phyloP scores from a whole-genome alignment of 2,888 invertebrate species.

The Perdita meconis region DNA sequence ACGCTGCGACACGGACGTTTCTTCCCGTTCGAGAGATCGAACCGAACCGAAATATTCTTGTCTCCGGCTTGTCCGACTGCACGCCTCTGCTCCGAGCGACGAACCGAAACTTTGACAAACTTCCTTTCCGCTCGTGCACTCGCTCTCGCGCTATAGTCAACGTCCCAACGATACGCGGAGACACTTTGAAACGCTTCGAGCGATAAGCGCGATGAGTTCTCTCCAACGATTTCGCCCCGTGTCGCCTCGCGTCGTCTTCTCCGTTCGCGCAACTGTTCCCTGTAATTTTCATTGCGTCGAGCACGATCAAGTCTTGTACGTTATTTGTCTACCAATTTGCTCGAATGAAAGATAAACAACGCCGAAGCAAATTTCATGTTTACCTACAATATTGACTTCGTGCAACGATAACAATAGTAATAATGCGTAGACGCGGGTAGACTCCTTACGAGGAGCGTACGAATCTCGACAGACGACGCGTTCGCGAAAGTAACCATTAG shows the following conservation, averaged over 20 bases:
- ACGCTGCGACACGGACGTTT: conserved; percentile 38
- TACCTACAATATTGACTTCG: conserved; percentile 18
- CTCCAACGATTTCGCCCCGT: not conserved
- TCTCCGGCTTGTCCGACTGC: not conserved
- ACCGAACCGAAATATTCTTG: conserved; percentile 30
- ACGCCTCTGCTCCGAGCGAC: not conserved
- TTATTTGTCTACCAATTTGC: conserved; percentile 41
- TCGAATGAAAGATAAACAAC: conserved; percentile 29
- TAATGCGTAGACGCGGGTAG: not conserved
- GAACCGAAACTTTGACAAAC: conserved; percentile 20
- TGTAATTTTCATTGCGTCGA: conserved; percentile 20
- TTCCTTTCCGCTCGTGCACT: not conserved
- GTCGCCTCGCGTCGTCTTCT: no score
- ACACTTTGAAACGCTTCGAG: conserved; percentile 13
- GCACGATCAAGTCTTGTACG: not conserved
- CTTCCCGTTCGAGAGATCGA: conserved; percentile 43
- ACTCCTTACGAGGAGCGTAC: no score
- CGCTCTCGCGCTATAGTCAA: not conserved
- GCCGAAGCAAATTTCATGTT: conserved; percentile 23
- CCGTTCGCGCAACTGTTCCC: not conserved
- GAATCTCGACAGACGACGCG: not conserved
- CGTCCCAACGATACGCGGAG: conserved; percentile 5
- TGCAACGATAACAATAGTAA: conserved; percentile 4
- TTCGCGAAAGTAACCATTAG: not conserved
- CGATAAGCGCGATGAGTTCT: conserved; percentile 13